Evolutionary conservation across 2,888 invertebrate species (phyloP).

Genomic region (Amorpha juglandis): DNA sequence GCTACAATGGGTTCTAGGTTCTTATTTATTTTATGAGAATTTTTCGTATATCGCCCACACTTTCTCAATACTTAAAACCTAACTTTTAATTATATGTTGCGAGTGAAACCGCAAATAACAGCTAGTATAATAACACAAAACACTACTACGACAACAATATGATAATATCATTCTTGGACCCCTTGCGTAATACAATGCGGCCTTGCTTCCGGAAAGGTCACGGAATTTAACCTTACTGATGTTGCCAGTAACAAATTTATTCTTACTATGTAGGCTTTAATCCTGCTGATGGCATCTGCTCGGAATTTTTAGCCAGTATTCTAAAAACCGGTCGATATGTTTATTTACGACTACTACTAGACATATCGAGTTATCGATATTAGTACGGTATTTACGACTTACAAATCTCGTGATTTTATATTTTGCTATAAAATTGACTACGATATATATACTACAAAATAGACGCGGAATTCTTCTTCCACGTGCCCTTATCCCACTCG

Average conservation of each 20-base stretch:
- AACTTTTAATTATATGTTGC: too few species aligned
- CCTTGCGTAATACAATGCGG: conserved; percentile 51
- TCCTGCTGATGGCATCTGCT: conserved; percentile 60
- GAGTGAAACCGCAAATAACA: too few species aligned
- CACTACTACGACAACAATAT: conserved; percentile 28
- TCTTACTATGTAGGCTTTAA: conserved; percentile 41
- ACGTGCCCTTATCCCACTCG: too few species aligned
- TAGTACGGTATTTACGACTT: too few species aligned
- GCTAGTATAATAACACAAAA: not conserved
- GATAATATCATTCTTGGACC: conserved; percentile 28
- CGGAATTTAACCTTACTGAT: conserved; percentile 54
- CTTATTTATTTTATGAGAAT: too few species aligned
- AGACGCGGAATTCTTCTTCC: too few species aligned
- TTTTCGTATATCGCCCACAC: too few species aligned
- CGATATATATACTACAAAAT: too few species aligned
- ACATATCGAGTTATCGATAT: not conserved
- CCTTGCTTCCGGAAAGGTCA: conserved; percentile 78
- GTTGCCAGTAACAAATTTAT: conserved; percentile 55
- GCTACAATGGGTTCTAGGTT: too few species aligned
- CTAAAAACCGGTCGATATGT: conserved; percentile 42
- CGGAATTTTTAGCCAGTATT: conserved; percentile 44
- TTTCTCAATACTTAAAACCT: too few species aligned
- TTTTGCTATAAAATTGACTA: too few species aligned
- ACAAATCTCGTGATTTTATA: too few species aligned
- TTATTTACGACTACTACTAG: conserved; percentile 15